A percentile compares a stretch with the other conserved stretches of the same genome.
Evolutionary conservation across 2,113 vertebrate genomes (phyloP).

Genomic region (Aptenodytes patagonicus): DNA sequence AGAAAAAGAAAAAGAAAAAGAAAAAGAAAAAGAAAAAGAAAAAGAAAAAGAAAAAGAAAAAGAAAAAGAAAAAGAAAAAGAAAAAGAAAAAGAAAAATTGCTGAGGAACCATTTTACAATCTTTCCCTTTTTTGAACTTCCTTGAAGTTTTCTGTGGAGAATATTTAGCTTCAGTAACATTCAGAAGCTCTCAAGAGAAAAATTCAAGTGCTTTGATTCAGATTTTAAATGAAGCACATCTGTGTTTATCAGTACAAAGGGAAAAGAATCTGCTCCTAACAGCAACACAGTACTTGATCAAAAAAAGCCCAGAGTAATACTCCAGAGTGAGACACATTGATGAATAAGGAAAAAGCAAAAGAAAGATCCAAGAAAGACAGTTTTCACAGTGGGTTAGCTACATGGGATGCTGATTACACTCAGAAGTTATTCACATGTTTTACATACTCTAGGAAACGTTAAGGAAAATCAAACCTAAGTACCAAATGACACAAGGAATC

Average conservation of each 20-base stretch:
- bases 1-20: too few relatives aligned
- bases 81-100: not conserved
- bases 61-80: fast-evolving
- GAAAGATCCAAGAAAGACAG: not conserved
- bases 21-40: too few relatives aligned
- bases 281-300: not conserved
- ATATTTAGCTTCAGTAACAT: not conserved
- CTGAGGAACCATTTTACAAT: not conserved
- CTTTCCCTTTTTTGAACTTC: not conserved
- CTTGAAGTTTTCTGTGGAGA: not conserved
- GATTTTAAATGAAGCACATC: not conserved
- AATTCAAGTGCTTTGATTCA: not conserved
- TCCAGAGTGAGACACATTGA: not conserved
- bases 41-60: fast-evolving
- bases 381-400: not conserved
- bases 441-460: not conserved
- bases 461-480: not conserved
- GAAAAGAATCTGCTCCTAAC: not conserved
- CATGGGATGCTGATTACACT: not conserved
- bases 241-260: not conserved
- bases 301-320: not conserved
- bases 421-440: not conserved
- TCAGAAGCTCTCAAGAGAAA: not conserved
- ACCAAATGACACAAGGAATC: not conserved
- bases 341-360: not conserved